Evolutionary conservation across 92 coral and sea anemone genomes (phyloP).

Genomic region (Anthopleura xanthogrammica): DNA sequence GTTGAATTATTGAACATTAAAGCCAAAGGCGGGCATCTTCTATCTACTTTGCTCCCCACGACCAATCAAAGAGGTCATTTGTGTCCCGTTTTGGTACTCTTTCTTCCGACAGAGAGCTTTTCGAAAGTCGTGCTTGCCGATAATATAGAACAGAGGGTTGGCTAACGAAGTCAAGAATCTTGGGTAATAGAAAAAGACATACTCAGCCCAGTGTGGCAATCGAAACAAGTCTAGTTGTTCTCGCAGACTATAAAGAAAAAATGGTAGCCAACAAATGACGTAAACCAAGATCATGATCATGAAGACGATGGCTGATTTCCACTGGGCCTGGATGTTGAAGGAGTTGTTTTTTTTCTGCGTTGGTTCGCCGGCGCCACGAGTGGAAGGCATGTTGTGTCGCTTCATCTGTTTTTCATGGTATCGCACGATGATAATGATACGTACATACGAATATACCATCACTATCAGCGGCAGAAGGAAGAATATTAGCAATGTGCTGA

Average conservation of each 20-base stretch:
- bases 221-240: conserved; percentile 7
- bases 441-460: conserved; percentile 35
- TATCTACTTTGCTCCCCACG: conserved; percentile 1
- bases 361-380: not conserved
- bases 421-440: conserved; percentile 41
- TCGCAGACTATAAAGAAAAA: conserved; percentile 43
- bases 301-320: conserved; percentile 65
- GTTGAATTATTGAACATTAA: not conserved
- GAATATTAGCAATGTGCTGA: conserved; percentile 27
- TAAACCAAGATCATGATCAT: conserved; percentile 55
- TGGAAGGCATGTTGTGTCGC: conserved; percentile 35
- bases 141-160: conserved; percentile 61
- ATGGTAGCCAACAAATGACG: conserved; percentile 68
- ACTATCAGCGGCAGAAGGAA: conserved; percentile 34
- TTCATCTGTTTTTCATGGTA: conserved; percentile 40
- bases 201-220: conserved; percentile 57
- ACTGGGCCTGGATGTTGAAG: conserved; percentile 46
- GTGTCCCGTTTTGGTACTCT: conserved; percentile 2
- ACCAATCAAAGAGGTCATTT: conserved; percentile 24
- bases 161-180: conserved; percentile 61
- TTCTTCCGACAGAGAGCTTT: conserved; percentile 42
- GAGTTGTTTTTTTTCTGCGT: conserved; percentile 12
- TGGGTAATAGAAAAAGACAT: conserved; percentile 58
- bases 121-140: conserved; percentile 69
- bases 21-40: not conserved